Percentiles rank a stretch among this genome's conserved stretches.
These are phyloP conservation scores for Panagrolaimus sp. DNA, from an alignment of 1,140 invertebrate genomes.

Conservation along the genomic window DNA sequence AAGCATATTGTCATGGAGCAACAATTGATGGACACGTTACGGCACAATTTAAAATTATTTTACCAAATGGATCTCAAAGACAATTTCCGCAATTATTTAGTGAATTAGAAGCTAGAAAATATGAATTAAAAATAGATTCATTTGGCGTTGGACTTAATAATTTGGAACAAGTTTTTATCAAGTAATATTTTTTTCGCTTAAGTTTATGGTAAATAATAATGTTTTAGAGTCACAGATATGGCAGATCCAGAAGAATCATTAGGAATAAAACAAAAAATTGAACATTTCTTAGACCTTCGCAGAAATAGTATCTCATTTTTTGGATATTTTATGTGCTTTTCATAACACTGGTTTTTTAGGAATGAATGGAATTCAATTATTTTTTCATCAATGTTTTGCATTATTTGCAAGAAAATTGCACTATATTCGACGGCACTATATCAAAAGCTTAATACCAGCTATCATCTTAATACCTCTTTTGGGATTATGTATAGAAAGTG, in stretches of 20 bases:
- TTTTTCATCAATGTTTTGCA: neutral
- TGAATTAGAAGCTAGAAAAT: neutral
- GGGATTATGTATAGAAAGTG: neutral
- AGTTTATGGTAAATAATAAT: neutral
- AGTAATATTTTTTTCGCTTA: neutral
- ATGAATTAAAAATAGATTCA: neutral
- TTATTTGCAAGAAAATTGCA: neutral
- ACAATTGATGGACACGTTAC: constrained; percentile 5
- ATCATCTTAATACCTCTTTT: neutral
- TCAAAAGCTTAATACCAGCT: neutral
- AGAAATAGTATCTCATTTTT: neutral
- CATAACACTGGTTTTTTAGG: neutral
- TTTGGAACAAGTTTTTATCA: constrained; percentile 5
- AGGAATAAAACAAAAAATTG: neutral
- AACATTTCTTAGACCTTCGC: neutral
- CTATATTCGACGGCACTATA: neutral
- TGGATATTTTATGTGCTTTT: too few species aligned
- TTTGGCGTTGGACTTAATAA: neutral
- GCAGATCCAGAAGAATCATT: neutral
- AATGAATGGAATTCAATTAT: neutral
- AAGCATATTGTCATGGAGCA: constrained; percentile 11
- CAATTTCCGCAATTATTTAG: constrained; percentile 17
- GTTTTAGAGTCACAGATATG: neutral
- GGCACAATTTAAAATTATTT: constrained; percentile 14
- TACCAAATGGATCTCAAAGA: constrained; percentile 12